phyloP scores from a whole-genome alignment of 2,113 vertebrate genomes.

The Sander lucioperca region DNA sequence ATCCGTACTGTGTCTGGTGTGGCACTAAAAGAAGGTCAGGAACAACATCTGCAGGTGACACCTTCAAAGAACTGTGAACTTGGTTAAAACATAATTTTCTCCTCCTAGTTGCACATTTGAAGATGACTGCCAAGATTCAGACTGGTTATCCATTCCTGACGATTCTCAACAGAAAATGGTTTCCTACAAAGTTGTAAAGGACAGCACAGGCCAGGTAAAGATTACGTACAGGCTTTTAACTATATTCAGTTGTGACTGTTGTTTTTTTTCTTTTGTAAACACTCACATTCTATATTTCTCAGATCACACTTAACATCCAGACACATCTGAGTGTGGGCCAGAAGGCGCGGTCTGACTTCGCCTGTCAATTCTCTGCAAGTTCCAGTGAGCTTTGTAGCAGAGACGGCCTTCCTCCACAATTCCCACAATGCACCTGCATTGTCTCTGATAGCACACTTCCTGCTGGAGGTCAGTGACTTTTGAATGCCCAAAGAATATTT shows the following conservation, averaged over 20 bases:
- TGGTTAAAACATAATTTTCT: background rate
- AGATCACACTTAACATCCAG: constrained; percentile 65
- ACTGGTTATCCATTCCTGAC: constrained; percentile 77
- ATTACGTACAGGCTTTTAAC: background rate
- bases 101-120: constrained; percentile 73
- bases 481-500: background rate
- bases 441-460: constrained; percentile 38
- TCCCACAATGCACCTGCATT: constrained; percentile 75
- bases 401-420: background rate
- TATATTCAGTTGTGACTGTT: background rate
- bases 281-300: background rate
- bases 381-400: constrained; percentile 7
- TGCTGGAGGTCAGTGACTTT: constrained; percentile 59
- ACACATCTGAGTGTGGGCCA: constrained; percentile 44
- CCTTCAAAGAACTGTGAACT: background rate
- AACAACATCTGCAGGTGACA: background rate
- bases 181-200: constrained; percentile 55
- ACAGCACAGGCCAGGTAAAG: constrained; percentile 54
- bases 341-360: background rate
- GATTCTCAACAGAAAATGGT: constrained; percentile 61
- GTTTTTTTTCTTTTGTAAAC: background rate
- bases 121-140: constrained; percentile 67
- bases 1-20: constrained; percentile 95
- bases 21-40: constrained; percentile 60
- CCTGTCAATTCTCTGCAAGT: constrained; percentile 55